Base-by-base conservation (phyloP, 2,797 vertebrate genomes). In the Crotalus adamanteus region DNA sequence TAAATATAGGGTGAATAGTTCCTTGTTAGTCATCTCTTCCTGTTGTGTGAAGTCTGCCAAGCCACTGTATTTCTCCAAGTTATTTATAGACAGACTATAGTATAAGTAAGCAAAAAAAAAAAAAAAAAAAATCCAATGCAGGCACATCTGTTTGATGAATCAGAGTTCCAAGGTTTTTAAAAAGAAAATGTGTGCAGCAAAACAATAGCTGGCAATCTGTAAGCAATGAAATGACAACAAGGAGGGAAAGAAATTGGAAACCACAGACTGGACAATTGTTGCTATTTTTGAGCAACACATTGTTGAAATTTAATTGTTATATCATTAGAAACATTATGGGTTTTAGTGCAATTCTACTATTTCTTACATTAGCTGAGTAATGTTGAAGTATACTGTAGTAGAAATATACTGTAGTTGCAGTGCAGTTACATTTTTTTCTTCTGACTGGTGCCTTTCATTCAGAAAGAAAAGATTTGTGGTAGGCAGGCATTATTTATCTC, bases 11-110 rank as follows among this genome's bases (percentile, higher is more conserved):
- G 87, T 25, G 53, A 31, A 26, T 16, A 65, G 60, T 18, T 42
- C 11, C 53, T 56, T 4, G 3, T 92, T 69, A 42, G 25, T 26
- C 37, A 63, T 86, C 12, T 11, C 51, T 86, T 92, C 88, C 78
- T 92, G 60, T 90, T 65, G 25, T 9, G 56, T 65, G 61, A 55
- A 60, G 20, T 63, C n/a, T 86, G 73, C 73, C 61, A 87, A 69
- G 86, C 65, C 73, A 63, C n/a, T 63, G 13, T 37, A 31, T 88
- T 13, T 65, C 53, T 25, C n/a, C 51, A 57, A 9, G 59, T 88
- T 92, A 88, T 92, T 78, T 92, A 92, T 73, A 92, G 91, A 73
- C 16, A 51, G 87, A 14, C 91, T 73, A 83, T 9, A 42, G 51
- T 63, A 69, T 57, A 87, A 65, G 31, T 92, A 86, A 83, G 59